Conservation (phyloP, 2,113 vertebrate genomes). For the Grammomys surdaster region DNA sequence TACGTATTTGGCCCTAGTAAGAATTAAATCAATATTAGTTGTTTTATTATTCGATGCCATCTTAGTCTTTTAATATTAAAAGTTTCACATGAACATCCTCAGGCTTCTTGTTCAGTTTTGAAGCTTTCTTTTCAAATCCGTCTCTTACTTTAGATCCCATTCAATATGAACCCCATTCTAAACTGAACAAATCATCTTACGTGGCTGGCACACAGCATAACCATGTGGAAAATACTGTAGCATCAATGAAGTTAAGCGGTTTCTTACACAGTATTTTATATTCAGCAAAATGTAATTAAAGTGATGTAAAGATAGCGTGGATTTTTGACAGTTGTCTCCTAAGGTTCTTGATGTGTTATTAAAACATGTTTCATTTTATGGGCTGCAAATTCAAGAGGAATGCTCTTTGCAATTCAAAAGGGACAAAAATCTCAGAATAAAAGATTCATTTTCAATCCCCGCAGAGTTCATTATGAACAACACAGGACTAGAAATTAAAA, state of each 20-base stretch:
- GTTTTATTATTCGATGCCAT: background rate
- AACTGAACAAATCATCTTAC: background rate
- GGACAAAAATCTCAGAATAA: slow-evolving; percentile 69
- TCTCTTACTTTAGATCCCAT: background rate
- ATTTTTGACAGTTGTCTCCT: slow-evolving; percentile 76
- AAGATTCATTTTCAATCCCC: slow-evolving; percentile 78
- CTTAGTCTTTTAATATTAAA: slow-evolving; percentile 45
- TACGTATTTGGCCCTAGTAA: background rate
- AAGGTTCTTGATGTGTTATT: slow-evolving; percentile 66
- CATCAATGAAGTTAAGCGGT: slow-evolving; percentile 65
- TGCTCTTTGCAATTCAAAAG: slow-evolving; percentile 75
- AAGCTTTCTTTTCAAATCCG: slow-evolving; percentile 45
- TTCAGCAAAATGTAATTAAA: slow-evolving; percentile 76
- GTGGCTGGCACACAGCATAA: background rate
- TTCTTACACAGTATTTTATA: slow-evolving; percentile 54
- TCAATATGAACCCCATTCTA: background rate
- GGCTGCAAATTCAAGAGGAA: slow-evolving; percentile 72
- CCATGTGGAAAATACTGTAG: slow-evolving; percentile 24
- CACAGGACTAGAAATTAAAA: slow-evolving; percentile 80
- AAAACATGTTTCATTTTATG: slow-evolving; percentile 77
- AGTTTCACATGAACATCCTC: background rate
- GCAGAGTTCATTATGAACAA: slow-evolving; percentile 81
- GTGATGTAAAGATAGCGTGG: slow-evolving; percentile 70
- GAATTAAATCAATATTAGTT: slow-evolving; percentile 36
- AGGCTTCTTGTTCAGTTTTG: background rate